Conservation (phyloP, 2,888 invertebrate genomes). For the Phalera bucephala region DNA sequence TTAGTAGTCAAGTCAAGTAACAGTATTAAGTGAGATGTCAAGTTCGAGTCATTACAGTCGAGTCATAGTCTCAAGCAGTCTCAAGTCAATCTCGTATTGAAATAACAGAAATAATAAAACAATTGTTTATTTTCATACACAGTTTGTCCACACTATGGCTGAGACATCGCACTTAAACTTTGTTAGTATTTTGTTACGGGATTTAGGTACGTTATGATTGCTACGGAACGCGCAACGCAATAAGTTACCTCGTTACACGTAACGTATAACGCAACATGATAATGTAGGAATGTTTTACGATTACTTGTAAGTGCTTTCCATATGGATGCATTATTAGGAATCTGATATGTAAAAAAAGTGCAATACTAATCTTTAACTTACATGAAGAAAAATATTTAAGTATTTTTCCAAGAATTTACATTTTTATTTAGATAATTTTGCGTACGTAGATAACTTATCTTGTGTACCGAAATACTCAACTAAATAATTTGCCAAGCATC, state of each 20-base stretch:
- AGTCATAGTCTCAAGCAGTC: slow-evolving; percentile 25
- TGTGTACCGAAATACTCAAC: no score
- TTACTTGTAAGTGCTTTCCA: no score
- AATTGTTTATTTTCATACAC: slow-evolving; percentile 61
- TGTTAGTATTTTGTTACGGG: slow-evolving; percentile 42
- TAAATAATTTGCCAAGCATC: no score
- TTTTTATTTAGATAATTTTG: no score
- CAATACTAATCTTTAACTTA: no score
- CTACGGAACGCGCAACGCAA: slow-evolving; percentile 6
- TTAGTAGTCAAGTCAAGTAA: slow-evolving; percentile 42
- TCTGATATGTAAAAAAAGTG: no score
- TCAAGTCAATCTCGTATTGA: slow-evolving; percentile 26
- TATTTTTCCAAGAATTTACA: no score
- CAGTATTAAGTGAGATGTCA: slow-evolving; percentile 73
- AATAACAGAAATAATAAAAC: slow-evolving; percentile 50
- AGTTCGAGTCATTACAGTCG: slow-evolving; percentile 40
- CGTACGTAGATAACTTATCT: no score
- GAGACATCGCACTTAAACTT: slow-evolving; percentile 77
- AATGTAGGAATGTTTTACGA: no score
- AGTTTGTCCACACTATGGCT: slow-evolving; percentile 48
- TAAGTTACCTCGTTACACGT: no score
- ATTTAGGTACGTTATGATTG: slow-evolving; percentile 1
- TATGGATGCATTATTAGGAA: no score
- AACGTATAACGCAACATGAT: slow-evolving; percentile 23
- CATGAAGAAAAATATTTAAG: no score